A percentile compares a stretch with the other conserved stretches of the same genome.
Evolutionary conservation across 2,888 invertebrate species (phyloP).

Genomic region (Ectobius pallidus): DNA sequence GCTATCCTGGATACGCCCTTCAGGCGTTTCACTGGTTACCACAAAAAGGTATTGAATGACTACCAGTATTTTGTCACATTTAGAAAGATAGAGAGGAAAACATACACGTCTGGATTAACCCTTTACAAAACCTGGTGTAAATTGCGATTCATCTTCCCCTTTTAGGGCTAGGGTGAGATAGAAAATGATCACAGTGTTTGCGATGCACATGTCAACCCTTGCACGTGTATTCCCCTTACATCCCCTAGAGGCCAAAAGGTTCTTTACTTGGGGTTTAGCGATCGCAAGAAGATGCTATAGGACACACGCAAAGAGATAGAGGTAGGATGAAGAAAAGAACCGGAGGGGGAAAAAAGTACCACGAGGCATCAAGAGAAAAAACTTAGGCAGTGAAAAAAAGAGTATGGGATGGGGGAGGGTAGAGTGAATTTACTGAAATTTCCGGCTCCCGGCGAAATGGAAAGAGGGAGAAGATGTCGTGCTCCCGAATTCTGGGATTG

Average conservation of each 20-base stretch:
- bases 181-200: not conserved
- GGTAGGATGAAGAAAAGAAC: not conserved
- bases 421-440: slow-evolving; percentile 37
- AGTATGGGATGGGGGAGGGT: too few relatives aligned
- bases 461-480: not conserved
- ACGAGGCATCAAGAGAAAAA: slow-evolving; percentile 12
- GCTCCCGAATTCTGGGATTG: slow-evolving; percentile 20
- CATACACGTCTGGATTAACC: too few relatives aligned
- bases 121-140: too few relatives aligned
- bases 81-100: too few relatives aligned
- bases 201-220: not conserved
- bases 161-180: too few relatives aligned
- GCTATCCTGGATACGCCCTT: too few relatives aligned
- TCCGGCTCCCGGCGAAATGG: slow-evolving; percentile 24
- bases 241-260: slow-evolving; percentile 28
- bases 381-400: not conserved
- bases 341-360: not conserved
- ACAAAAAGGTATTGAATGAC: too few relatives aligned
- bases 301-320: slow-evolving; percentile 24
- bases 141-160: too few relatives aligned
- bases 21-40: too few relatives aligned
- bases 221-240: not conserved
- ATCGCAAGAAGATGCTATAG: slow-evolving; percentile 35
- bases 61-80: too few relatives aligned
- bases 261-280: slow-evolving; percentile 40